phyloP scores from a whole-genome alignment of 1,140 invertebrate species.

The Dreissena polymorpha region DNA sequence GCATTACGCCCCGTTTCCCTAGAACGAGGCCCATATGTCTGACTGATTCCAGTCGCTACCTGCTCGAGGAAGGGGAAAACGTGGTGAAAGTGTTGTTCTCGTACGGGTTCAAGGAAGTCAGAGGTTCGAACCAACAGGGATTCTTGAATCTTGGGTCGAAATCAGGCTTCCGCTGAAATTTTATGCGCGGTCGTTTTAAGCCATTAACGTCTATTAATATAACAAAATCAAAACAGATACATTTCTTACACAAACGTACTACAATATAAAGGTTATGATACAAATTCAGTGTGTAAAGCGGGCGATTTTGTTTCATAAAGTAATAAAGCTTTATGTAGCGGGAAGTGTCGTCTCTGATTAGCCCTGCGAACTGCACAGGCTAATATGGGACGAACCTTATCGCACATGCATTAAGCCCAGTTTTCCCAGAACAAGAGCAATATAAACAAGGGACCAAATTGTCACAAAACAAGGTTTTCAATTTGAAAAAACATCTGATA shows the following conservation, averaged over 20 bases:
- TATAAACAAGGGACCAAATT: too few species aligned
- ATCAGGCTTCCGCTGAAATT: slow-evolving; percentile 58
- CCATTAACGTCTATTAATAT: neutral
- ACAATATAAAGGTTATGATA: too few species aligned
- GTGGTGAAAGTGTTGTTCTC: slow-evolving; percentile 62
- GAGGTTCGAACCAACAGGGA: slow-evolving; percentile 71
- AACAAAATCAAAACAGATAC: neutral
- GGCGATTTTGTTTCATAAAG: neutral
- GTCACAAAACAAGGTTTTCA: too few species aligned
- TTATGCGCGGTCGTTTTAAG: neutral
- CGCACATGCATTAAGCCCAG: too few species aligned
- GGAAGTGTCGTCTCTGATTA: neutral
- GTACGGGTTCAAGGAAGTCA: slow-evolving; percentile 57
- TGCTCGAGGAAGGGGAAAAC: slow-evolving; percentile 53
- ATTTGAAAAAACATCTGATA: too few species aligned
- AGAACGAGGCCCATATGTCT: too few species aligned
- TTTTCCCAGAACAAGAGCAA: neutral
- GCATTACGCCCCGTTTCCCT: too few species aligned
- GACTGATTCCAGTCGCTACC: too few species aligned
- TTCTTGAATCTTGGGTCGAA: slow-evolving; percentile 68
- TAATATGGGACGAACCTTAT: too few species aligned
- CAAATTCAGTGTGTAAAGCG: too few species aligned
- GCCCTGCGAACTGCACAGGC: too few species aligned
- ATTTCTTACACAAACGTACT: neutral
- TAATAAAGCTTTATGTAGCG: neutral